Base-by-base conservation (phyloP, 1,140 invertebrate species). In the Drosophila nebulosa region DNA sequence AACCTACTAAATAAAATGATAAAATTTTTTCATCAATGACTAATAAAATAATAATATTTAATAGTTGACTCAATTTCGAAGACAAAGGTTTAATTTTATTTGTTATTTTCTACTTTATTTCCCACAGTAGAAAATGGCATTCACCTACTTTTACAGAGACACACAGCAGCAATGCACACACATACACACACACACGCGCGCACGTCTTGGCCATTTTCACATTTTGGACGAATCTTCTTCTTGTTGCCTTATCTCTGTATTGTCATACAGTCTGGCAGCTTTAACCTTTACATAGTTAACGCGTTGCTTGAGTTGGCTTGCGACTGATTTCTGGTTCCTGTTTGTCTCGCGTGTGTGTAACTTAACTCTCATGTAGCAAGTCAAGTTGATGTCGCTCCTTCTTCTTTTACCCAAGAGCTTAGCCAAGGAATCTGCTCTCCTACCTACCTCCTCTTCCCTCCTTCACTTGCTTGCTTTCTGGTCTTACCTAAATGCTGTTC, bases 341-440 rank as follows among this genome's bases (percentile, higher is more conserved):
- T 50, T 30, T 52, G 27, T 56, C 36, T 68, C 32, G 26, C 32
- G 26, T 63, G 46, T 62, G 46, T 64, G 71, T 59, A 75, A 67
- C 56, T 61, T 57, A 59, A 53, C 56, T 10, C 14, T 32, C 32
- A 63, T 72, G 63, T 58, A 46, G 69, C 60, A 9, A 24, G 64
- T 73, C 35, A 36, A 64, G 46, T n/a, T 51, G 42, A 70, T 73
- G 64, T 73, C 72, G 64, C 51, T 55, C 57, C 56, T 42, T 22
- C 77, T 76, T 74, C 67, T n/a, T n/a, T n/a, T n/a, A 74, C 74
- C 78, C 81, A 75, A 68, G 78, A 75, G 81, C 61, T 86, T 78
- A 65, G 70, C 39, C 39, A 52, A 67, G 58, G 64, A 79, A 70
- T 62, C 61, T 51, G 27, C 59, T 30, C 18, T 52, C 24, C 22